Evolutionary conservation across 2,797 vertebrate genomes (phyloP).

Genomic region (Gallinago solitaria): DNA sequence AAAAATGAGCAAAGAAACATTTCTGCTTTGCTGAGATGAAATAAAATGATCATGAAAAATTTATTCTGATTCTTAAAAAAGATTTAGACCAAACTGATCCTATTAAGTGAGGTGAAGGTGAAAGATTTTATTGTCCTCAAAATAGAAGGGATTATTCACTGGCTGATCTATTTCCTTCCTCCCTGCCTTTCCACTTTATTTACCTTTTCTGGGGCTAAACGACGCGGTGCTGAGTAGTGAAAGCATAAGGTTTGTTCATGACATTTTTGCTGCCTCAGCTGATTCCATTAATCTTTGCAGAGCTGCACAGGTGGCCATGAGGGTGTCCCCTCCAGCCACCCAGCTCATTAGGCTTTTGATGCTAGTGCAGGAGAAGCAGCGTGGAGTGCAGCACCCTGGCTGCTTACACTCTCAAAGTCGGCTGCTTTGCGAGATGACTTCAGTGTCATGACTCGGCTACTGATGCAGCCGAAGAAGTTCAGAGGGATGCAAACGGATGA

Average conservation of each 20-base stretch:
- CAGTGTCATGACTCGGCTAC: not conserved
- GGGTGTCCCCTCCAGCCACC: not conserved
- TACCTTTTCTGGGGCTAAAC: constrained; percentile 43
- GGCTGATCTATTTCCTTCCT: constrained; percentile 21
- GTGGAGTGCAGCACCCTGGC: not conserved
- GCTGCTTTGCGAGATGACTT: constrained; percentile 5
- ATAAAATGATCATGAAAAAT: not conserved
- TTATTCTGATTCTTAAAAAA: not conserved
- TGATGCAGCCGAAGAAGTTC: not conserved
- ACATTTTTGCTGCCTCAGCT: constrained; percentile 50
- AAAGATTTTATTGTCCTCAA: not conserved
- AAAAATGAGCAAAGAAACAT: not conserved
- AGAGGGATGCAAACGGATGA: not conserved
- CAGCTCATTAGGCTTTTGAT: not conserved
- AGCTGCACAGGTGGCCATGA: not conserved
- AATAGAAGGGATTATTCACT: not conserved
- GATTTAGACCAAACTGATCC: not conserved
- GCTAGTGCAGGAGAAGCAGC: not conserved
- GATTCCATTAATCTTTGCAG: constrained; percentile 13
- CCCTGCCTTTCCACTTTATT: not conserved
- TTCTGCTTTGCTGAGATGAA: not conserved
- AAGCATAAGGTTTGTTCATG: not conserved
- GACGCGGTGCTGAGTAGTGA: not conserved
- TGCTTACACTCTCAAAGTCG: not conserved
- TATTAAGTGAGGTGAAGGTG: not conserved